Conservation (phyloP, 2,797 vertebrate species). For the Xerus rutilus region DNA sequence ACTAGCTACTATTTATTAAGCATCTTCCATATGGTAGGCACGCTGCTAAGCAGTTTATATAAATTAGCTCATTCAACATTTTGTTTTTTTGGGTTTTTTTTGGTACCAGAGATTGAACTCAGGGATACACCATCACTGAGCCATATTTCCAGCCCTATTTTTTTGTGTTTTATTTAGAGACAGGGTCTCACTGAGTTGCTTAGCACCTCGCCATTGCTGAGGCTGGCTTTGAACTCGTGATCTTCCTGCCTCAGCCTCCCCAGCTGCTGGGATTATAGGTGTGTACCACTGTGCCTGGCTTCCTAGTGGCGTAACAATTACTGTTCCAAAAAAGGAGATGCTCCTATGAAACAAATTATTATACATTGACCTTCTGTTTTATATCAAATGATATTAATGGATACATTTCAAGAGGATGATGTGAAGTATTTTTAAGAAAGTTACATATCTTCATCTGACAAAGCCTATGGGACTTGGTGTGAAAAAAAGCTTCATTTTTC, state of each 20-base stretch:
- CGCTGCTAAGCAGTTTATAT: neutral
- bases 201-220: too few species aligned
- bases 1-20: constrained; percentile 20
- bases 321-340: neutral
- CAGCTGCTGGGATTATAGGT: too few species aligned
- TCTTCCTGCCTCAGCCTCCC: too few species aligned
- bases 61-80: neutral
- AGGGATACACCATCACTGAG: too few species aligned
- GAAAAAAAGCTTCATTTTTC: constrained; percentile 15
- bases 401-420: constrained; percentile 30
- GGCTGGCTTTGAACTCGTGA: too few species aligned
- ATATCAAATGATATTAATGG: neutral
- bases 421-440: constrained; percentile 44
- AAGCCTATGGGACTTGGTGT: neutral
- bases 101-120: too few species aligned
- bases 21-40: neutral
- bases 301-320: neutral
- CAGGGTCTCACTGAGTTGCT: too few species aligned
- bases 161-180: too few species aligned
- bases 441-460: constrained; percentile 15
- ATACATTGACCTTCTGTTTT: neutral
- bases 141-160: too few species aligned
- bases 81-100: too few species aligned
- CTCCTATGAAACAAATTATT: constrained; percentile 11
- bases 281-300: too few species aligned